Conservation (phyloP, 2,113 vertebrate genomes). For the Protobothrops flavoviridis region DNA sequence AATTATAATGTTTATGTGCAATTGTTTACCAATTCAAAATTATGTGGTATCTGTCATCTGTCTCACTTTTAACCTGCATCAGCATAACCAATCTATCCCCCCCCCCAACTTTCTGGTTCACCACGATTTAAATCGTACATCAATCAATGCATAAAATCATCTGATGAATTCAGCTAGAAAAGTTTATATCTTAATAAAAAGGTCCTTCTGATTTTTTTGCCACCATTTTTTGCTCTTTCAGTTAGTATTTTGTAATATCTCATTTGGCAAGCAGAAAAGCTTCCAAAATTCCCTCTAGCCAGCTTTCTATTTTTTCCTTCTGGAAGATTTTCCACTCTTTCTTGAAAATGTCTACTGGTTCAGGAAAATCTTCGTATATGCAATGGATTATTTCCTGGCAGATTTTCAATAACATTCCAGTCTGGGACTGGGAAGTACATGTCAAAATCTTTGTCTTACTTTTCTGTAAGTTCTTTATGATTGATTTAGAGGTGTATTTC, state of each 20-base stretch:
- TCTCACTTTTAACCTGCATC: not conserved
- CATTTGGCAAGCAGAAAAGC: not conserved
- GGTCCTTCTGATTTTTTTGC: not conserved
- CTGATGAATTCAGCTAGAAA: not conserved
- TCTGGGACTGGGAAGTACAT: not conserved
- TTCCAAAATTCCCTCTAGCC: not conserved
- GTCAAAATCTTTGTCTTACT: not conserved
- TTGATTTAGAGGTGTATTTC: not conserved
- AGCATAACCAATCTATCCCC: not conserved
- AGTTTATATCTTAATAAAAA: not conserved
- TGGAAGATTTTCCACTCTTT: not conserved
- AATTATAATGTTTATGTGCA: not conserved
- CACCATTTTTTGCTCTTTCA: not conserved
- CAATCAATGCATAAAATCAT: not conserved
- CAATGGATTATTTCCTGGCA: not conserved
- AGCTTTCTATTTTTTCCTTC: not conserved
- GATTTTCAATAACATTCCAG: not conserved
- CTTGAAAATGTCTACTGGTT: not conserved
- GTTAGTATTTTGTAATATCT: not conserved
- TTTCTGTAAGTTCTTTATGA: not conserved
- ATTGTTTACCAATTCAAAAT: not conserved
- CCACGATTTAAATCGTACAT: not conserved
- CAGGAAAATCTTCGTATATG: not conserved
- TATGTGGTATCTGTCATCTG: not conserved
- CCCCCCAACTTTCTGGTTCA: not conserved